Evolutionary conservation across 2,888 invertebrate species (phyloP).

Genomic region (Pegoplata infirma): DNA sequence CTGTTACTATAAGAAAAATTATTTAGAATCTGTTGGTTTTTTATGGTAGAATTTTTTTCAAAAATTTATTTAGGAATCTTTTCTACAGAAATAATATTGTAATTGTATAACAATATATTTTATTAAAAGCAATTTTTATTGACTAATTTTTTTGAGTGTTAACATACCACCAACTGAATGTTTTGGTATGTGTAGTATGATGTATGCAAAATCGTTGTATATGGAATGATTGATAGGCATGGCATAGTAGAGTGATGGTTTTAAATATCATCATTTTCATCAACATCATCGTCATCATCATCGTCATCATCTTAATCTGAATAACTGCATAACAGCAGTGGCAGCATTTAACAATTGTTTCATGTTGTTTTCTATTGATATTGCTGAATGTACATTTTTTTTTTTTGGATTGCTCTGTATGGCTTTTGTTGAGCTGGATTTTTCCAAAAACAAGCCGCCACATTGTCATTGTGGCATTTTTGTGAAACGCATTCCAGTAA

Average conservation of each 20-base stretch:
- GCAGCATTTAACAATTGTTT: conserved; percentile 50
- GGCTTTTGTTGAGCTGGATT: conserved; percentile 28
- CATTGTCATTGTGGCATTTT: conserved; percentile 42
- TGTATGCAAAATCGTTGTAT: conserved; percentile 23
- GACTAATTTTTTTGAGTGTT: too few relatives aligned
- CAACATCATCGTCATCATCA: conserved; percentile 6
- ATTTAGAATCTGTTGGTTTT: too few relatives aligned
- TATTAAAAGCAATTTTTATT: too few relatives aligned
- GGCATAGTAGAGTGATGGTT: conserved; percentile 36
- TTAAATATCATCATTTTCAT: conserved; percentile 35
- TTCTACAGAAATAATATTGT: too few relatives aligned
- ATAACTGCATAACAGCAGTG: too few relatives aligned
- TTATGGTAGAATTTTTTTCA: too few relatives aligned
- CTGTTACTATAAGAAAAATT: too few relatives aligned
- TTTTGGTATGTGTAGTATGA: conserved; percentile 10
- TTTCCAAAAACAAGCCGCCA: conserved; percentile 1
- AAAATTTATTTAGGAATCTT: too few relatives aligned
- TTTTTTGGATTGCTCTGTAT: conserved; percentile 35
- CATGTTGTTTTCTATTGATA: conserved; percentile 52
- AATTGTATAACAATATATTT: too few relatives aligned
- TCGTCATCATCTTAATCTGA: conserved; percentile 28
- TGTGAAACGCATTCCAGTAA: conserved; percentile 19
- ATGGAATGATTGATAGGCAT: conserved; percentile 52
- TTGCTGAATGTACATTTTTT: conserved; percentile 57
- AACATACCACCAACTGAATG: too few relatives aligned